A percentile compares a stretch with the other conserved stretches of the same genome.
Evolutionary conservation across 2,888 invertebrate species (phyloP).

Genomic region (Trypoxylon attenuatum): DNA sequence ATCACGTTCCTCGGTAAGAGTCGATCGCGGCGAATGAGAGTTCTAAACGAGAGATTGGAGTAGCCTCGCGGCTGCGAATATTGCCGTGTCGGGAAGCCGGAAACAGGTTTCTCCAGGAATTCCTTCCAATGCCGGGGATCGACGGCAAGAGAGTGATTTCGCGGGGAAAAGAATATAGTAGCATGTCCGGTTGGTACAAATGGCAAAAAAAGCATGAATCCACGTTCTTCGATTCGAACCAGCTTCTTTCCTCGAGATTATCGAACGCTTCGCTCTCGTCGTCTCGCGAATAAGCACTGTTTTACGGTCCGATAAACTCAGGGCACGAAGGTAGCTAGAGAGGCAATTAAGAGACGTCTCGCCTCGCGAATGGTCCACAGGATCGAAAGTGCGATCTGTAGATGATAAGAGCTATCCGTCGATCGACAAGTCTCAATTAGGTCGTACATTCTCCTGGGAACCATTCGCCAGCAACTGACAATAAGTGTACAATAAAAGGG

Average conservation of each 20-base stretch:
- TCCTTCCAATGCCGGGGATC: slow-evolving; percentile 30
- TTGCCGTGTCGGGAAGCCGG: slow-evolving; percentile 33
- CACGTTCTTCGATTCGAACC: too few species aligned
- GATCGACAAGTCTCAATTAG: background rate
- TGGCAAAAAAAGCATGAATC: too few species aligned
- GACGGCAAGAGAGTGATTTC: slow-evolving; percentile 2
- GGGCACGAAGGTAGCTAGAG: slow-evolving; percentile 16
- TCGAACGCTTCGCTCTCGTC: background rate
- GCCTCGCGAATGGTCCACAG: background rate
- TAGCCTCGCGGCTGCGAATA: slow-evolving; percentile 35
- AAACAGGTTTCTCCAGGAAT: slow-evolving; percentile 46
- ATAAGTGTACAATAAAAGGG: too few species aligned
- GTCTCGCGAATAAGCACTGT: slow-evolving; percentile 2
- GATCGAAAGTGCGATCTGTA: background rate
- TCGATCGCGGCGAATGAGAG: slow-evolving; percentile 35
- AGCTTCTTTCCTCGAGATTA: slow-evolving; percentile 1
- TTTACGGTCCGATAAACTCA: slow-evolving; percentile 27
- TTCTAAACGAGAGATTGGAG: slow-evolving; percentile 20
- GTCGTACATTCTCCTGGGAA: background rate
- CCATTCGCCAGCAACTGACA: too few species aligned
- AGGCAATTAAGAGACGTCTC: slow-evolving; percentile 15
- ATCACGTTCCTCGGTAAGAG: slow-evolving; percentile 43
- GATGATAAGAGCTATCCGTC: background rate
- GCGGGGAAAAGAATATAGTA: slow-evolving; percentile 12
- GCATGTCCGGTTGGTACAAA: slow-evolving; percentile 13